Percentiles rank a stretch among this genome's conserved stretches.
phyloP scores from a whole-genome alignment of 2,113 vertebrate species.

The Lasiurus cinereus region DNA sequence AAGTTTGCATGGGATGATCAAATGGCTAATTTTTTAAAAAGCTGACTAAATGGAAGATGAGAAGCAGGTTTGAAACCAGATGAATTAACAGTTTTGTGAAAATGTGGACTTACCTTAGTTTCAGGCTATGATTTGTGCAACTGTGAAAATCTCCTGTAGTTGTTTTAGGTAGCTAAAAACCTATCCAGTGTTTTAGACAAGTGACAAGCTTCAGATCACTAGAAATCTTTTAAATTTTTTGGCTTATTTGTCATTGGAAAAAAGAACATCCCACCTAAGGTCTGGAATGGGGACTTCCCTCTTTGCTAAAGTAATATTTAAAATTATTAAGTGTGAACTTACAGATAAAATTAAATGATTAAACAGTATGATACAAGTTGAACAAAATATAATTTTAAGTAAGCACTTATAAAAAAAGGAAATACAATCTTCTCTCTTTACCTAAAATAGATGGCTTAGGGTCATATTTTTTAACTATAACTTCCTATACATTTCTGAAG shows the following conservation, averaged over 20 bases:
- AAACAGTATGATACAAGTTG: background rate
- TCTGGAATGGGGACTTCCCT: background rate
- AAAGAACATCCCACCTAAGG: background rate
- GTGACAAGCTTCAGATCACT: background rate
- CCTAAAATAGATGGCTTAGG: background rate
- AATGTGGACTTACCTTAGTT: too few species aligned
- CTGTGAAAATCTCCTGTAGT: background rate
- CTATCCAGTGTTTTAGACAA: background rate
- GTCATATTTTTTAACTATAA: background rate
- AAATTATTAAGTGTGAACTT: background rate
- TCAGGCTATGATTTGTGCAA: background rate
- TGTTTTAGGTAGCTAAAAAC: slow-evolving; percentile 37
- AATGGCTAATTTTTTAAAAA: background rate
- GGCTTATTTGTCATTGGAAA: background rate
- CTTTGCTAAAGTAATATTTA: background rate
- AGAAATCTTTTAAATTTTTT: background rate
- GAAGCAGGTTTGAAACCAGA: background rate
- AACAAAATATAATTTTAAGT: slow-evolving; percentile 61
- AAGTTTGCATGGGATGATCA: background rate
- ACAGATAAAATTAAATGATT: background rate
- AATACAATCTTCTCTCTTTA: slow-evolving; percentile 9
- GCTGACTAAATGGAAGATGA: background rate
- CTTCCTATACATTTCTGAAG: slow-evolving; percentile 52
- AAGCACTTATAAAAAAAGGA: slow-evolving; percentile 33
- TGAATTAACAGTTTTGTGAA: slow-evolving; percentile 5